phyloP scores from a whole-genome alignment of 2,797 vertebrate species.

The Muraenolepis orangiensis region DNA sequence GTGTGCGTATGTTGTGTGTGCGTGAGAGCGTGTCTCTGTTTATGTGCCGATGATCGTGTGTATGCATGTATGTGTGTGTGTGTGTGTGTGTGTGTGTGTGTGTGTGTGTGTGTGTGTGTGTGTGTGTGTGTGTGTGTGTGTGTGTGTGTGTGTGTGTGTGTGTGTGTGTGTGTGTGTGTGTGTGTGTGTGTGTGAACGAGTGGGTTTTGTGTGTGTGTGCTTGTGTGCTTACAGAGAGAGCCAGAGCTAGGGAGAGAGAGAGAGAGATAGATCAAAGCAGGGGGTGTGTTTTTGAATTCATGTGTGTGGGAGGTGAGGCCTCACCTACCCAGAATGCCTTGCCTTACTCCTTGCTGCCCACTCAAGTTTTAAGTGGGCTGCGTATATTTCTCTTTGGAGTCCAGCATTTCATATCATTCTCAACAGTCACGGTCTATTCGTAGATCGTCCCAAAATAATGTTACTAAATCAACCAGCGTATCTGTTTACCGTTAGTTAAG shows the following conservation, averaged over 20 bases:
- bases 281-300: slow-evolving; percentile 51
- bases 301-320: slow-evolving; percentile 65
- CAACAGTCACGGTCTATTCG: slow-evolving; percentile 48
- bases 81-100: slow-evolving; percentile 21
- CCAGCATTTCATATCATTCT: slow-evolving; percentile 24
- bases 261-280: slow-evolving; percentile 55
- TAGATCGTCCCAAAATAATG: slow-evolving; percentile 19
- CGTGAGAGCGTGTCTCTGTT: slow-evolving; percentile 17
- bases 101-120: slow-evolving; percentile 38
- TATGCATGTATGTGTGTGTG: slow-evolving; percentile 34
- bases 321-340: slow-evolving; percentile 71
- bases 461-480: neutral
- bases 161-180: slow-evolving; percentile 20
- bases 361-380: slow-evolving; percentile 59
- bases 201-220: too few relatives aligned
- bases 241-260: slow-evolving; percentile 5
- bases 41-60: neutral
- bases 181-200: slow-evolving; percentile 31
- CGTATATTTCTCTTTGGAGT: slow-evolving; percentile 37
- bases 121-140: slow-evolving; percentile 24
- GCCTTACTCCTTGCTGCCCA: slow-evolving; percentile 61
- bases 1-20: slow-evolving; percentile 31
- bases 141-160: slow-evolving; percentile 32
- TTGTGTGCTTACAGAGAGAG: slow-evolving; percentile 6
- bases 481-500: too few relatives aligned